A percentile compares a stretch with the other conserved stretches of the same genome.
Evolutionary conservation across 2,797 vertebrate species (phyloP).

Genomic region (Sebastolobus alascanus): DNA sequence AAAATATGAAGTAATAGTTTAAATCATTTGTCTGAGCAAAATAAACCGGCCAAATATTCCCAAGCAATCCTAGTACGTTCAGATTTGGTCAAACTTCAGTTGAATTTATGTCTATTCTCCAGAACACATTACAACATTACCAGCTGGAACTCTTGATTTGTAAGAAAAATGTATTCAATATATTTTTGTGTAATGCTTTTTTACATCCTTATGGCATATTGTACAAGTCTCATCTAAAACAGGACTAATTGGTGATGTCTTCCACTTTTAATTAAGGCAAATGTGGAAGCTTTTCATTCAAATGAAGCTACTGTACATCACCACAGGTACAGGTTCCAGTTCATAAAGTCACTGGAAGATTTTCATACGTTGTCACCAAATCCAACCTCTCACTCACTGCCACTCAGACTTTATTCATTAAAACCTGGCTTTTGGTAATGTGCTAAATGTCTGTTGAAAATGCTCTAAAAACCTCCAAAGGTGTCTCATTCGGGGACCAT

Average conservation of each 20-base stretch:
- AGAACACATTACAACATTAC: neutral
- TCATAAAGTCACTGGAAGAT: neutral
- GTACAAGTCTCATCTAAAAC: neutral
- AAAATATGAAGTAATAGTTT: neutral
- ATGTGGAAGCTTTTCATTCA: neutral
- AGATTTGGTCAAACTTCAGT: neutral
- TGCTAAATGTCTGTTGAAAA: slow-evolving; percentile 58
- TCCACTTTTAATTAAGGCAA: neutral
- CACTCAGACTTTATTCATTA: slow-evolving; percentile 44
- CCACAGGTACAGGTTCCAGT: neutral
- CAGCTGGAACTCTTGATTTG: neutral
- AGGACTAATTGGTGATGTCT: neutral
- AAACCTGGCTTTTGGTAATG: slow-evolving; percentile 44
- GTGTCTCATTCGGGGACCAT: slow-evolving; percentile 66
- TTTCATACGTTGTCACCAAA: too few relatives aligned
- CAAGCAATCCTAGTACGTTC: neutral
- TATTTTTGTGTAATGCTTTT: neutral
- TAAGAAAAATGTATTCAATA: neutral
- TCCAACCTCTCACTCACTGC: slow-evolving; percentile 2
- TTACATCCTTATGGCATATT: neutral
- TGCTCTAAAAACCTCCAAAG: slow-evolving; percentile 60
- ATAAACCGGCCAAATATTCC: neutral
- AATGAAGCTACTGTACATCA: neutral
- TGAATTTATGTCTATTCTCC: neutral
- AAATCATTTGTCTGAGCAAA: neutral